phyloP scores from a whole-genome alignment of 1,140 invertebrate species.

The Drosophila rhopaloa region DNA sequence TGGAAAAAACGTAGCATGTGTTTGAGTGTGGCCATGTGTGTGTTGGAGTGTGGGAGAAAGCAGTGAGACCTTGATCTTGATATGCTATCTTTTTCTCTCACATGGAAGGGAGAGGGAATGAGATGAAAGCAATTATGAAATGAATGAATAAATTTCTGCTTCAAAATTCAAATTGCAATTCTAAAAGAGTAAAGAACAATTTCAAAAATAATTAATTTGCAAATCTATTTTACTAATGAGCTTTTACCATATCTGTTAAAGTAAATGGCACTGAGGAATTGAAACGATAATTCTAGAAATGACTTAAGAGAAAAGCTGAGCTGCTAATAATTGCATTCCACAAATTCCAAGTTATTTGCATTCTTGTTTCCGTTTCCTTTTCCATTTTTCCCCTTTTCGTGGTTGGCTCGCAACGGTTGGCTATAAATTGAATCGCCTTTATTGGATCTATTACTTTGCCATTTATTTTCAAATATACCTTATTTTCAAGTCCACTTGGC shows the following conservation, averaged over 20 bases:
- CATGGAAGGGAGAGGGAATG: background rate
- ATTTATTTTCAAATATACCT: slow-evolving; percentile 43
- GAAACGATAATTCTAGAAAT: background rate
- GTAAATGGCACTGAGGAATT: background rate
- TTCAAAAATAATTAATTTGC: too few relatives aligned
- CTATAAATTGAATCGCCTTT: slow-evolving; percentile 33
- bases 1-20: slow-evolving; percentile 7
- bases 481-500: slow-evolving; percentile 24
- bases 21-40: slow-evolving; percentile 13
- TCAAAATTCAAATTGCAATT: too few relatives aligned
- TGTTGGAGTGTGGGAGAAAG: slow-evolving; percentile 5
- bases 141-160: slow-evolving; percentile 1
- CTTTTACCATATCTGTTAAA: too few relatives aligned
- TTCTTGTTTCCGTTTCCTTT: background rate
- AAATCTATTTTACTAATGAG: too few relatives aligned
- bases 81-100: background rate
- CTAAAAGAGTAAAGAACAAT: too few relatives aligned
- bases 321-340: slow-evolving; percentile 2
- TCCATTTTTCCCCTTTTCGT: slow-evolving; percentile 1
- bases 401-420: slow-evolving; percentile 3
- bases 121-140: background rate
- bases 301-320: background rate
- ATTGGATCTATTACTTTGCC: slow-evolving; percentile 44
- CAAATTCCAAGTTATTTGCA: slow-evolving; percentile 27
- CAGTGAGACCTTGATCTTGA: slow-evolving; percentile 42